A percentile compares a stretch with the other conserved stretches of the same genome.
Conservation (phyloP, 2,888 invertebrate species). For the Lymantria dispar region DNA sequence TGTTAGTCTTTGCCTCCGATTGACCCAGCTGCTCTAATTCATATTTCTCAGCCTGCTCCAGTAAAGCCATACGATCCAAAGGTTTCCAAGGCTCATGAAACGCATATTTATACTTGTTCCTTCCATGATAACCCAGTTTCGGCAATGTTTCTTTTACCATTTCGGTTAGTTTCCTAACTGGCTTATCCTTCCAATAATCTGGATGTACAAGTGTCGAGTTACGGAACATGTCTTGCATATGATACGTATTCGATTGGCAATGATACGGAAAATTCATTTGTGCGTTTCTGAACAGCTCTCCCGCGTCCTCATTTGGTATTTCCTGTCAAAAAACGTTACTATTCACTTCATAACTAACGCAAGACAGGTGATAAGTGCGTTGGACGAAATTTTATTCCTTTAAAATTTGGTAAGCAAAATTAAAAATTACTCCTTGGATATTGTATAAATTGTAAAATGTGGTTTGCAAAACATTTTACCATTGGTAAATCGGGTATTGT, state of each 20-base stretch:
- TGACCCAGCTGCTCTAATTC: constrained; percentile 29
- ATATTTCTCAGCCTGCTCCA: constrained; percentile 61
- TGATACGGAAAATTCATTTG: constrained; percentile 23
- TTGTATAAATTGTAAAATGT: constrained; percentile 3
- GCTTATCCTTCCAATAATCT: constrained; percentile 60
- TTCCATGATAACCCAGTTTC: constrained; percentile 68
- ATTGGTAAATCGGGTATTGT: neutral
- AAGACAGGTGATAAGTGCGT: constrained; percentile 56
- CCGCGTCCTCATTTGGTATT: constrained; percentile 42
- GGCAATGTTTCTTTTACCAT: constrained; percentile 41
- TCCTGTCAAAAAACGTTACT: constrained; percentile 68
- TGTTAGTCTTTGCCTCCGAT: neutral
- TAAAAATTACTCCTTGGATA: constrained; percentile 11
- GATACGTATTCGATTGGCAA: neutral
- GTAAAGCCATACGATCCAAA: constrained; percentile 55
- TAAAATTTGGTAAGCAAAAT: constrained; percentile 23
- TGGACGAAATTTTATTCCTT: constrained; percentile 55
- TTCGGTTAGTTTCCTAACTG: constrained; percentile 34
- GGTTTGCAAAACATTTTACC: constrained; percentile 6
- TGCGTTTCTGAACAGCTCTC: constrained; percentile 39
- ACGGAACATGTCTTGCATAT: constrained; percentile 51
- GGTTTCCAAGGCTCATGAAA: constrained; percentile 76
- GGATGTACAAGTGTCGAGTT: constrained; percentile 61
- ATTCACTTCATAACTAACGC: constrained; percentile 33
- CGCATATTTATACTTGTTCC: constrained; percentile 64